Conservation (phyloP, 2,888 invertebrate species). For the Drosophila rellima region DNA sequence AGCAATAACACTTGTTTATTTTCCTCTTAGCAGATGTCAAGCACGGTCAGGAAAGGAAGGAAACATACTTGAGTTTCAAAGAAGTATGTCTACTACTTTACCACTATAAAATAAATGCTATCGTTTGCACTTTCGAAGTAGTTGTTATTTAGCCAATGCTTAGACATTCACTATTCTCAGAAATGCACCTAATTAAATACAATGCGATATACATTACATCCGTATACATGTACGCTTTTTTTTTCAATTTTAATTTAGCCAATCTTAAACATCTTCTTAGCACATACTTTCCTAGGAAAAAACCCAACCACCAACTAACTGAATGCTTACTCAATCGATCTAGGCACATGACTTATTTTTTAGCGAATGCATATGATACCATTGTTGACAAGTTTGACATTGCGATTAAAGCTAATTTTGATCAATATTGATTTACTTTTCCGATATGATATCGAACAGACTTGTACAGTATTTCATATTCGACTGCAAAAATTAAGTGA, state of each 20-base stretch:
- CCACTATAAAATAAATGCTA: not conserved
- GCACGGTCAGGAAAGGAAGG: not conserved
- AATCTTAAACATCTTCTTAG: constrained; percentile 3
- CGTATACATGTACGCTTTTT: not conserved
- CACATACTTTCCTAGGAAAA: constrained; percentile 13
- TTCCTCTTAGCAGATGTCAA: constrained; percentile 24
- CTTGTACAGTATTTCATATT: constrained; percentile 1
- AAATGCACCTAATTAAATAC: not conserved
- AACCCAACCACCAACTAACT: constrained; percentile 7
- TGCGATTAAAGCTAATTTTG: constrained; percentile 64
- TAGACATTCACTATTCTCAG: not conserved
- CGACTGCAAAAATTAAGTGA: constrained; percentile 22
- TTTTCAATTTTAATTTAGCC: constrained; percentile 3
- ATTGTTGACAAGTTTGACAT: constrained; percentile 67
- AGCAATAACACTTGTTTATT: constrained; percentile 34
- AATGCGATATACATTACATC: not conserved
- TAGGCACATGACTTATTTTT: constrained; percentile 63
- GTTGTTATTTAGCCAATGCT: constrained; percentile 1
- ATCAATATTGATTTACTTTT: constrained; percentile 66
- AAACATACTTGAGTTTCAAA: not conserved
- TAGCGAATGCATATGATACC: constrained; percentile 34
- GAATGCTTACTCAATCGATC: constrained; percentile 57
- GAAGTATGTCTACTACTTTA: not conserved
- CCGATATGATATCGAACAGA: constrained; percentile 42
- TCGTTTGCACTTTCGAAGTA: not conserved